A percentile compares a stretch with the other conserved stretches of the same genome.
phyloP scores from a whole-genome alignment of 2,797 vertebrate genomes.

The Naso thynnoides region DNA sequence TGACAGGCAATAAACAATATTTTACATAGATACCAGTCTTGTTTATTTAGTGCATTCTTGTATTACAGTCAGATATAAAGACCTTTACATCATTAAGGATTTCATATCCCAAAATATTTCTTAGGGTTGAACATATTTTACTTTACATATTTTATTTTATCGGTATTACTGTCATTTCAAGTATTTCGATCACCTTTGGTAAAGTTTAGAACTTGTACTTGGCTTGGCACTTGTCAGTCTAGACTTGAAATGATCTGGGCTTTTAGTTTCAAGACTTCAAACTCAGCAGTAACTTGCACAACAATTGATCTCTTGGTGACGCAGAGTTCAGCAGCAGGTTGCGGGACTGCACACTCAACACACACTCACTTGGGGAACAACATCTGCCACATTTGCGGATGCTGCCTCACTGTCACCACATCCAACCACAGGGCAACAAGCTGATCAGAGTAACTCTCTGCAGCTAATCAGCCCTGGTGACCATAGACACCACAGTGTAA shows the following conservation, averaged over 20 bases:
- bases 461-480: slow-evolving; percentile 42
- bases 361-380: not conserved
- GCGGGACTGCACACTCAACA: not conserved
- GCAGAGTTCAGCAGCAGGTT: slow-evolving; percentile 40
- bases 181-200: not conserved
- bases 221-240: not conserved
- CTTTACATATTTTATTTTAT: too few relatives aligned
- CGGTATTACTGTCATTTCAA: not conserved
- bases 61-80: too few relatives aligned
- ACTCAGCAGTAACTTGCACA: not conserved
- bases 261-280: slow-evolving; percentile 1
- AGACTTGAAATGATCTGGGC: not conserved
- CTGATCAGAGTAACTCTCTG: slow-evolving; percentile 47
- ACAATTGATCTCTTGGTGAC: not conserved
- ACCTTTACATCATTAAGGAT: too few relatives aligned
- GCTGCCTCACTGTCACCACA: slow-evolving; percentile 48
- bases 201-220: not conserved
- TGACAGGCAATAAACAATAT: too few relatives aligned
- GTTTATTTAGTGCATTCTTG: too few relatives aligned
- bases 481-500: slow-evolving; percentile 72
- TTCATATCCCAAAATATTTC: too few relatives aligned
- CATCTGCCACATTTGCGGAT: slow-evolving; percentile 17
- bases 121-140: too few relatives aligned
- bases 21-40: too few relatives aligned
- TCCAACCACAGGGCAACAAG: slow-evolving; percentile 44